Percentiles rank a stretch among this genome's conserved stretches.
Evolutionary conservation across 2,797 vertebrate genomes (phyloP).

Genomic region (Characodon lateralis): DNA sequence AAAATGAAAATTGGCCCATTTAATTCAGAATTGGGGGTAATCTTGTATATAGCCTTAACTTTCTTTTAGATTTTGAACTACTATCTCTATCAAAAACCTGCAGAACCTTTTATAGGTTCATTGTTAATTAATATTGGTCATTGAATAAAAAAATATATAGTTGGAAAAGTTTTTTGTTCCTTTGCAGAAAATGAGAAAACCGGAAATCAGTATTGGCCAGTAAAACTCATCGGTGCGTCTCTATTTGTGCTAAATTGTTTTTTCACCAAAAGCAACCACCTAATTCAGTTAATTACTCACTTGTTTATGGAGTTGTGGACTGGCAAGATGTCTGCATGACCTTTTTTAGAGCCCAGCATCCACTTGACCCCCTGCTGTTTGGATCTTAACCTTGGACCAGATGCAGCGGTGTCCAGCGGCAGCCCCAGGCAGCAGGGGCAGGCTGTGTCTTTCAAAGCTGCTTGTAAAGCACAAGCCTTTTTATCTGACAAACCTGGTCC

Average conservation of each 20-base stretch:
- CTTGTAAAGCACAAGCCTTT: conserved; percentile 49
- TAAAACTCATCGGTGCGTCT: background rate
- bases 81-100: no score
- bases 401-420: conserved; percentile 39
- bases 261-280: conserved; percentile 21
- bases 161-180: background rate
- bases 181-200: background rate
- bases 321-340: conserved; percentile 39
- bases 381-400: conserved; percentile 54
- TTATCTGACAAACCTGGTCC: conserved; percentile 59
- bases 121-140: no score
- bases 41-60: background rate
- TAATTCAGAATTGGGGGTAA: background rate
- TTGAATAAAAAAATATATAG: no score
- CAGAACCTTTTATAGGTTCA: no score
- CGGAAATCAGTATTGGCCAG: background rate
- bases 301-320: conserved; percentile 27
- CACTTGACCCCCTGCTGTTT: conserved; percentile 59
- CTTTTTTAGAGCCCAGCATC: conserved; percentile 47
- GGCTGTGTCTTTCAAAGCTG: conserved; percentile 53
- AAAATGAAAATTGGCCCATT: background rate
- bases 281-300: conserved; percentile 28
- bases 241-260: conserved; percentile 25
- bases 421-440: conserved; percentile 27
- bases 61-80: background rate